These are phyloP conservation scores for Tipula lateralis DNA, from an alignment of 2,888 invertebrate genomes.

Conservation along the genomic window DNA sequence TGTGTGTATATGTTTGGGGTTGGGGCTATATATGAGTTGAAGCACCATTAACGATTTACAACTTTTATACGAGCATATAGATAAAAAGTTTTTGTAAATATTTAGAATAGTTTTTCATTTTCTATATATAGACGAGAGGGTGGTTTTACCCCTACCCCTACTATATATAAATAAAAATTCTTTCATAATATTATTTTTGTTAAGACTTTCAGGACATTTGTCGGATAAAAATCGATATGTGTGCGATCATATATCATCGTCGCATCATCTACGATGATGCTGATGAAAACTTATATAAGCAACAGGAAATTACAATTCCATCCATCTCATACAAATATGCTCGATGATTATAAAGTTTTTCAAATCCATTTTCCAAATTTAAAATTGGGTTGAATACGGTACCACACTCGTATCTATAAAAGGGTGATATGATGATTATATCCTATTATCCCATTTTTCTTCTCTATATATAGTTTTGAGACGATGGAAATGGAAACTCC, in stretches of 20 bases:
- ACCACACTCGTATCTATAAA: neutral
- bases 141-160: neutral
- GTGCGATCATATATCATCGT: neutral
- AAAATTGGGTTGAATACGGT: neutral
- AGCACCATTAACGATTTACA: neutral
- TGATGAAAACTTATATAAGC: neutral
- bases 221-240: neutral
- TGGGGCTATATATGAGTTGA: neutral
- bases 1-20: neutral
- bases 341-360: neutral
- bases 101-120: neutral
- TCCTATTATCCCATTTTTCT: neutral
- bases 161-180: neutral
- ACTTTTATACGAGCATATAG: neutral
- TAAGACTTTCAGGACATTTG: neutral
- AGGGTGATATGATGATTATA: constrained; percentile 13
- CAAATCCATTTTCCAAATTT: constrained; percentile 9
- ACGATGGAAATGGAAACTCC: neutral
- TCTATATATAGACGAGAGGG: neutral
- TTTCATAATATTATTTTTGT: neutral
- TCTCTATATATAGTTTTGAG: neutral
- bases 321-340: neutral
- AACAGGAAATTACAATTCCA: neutral
- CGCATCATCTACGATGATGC: neutral
- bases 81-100: neutral